Conservation (phyloP, 2,888 invertebrate genomes). For the Diarsia mendica region DNA sequence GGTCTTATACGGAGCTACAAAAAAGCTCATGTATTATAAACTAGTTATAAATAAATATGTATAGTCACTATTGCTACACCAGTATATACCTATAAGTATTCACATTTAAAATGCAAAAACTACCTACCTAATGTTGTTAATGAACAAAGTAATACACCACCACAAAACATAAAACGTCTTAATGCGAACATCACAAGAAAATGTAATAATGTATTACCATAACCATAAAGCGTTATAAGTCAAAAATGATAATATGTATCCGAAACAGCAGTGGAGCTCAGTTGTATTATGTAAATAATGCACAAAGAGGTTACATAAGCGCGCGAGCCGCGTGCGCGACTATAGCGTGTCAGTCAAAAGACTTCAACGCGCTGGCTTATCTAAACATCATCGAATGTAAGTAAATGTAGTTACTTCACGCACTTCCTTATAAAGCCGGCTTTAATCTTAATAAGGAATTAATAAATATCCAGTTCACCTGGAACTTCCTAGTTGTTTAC, state of each 20-base stretch:
- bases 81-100: conserved; percentile 10
- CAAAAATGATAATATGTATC: conserved; percentile 45
- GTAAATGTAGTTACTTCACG: conserved; percentile 64
- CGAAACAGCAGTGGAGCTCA: conserved; percentile 41
- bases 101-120: conserved; percentile 25
- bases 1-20: conserved; percentile 15
- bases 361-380: conserved; percentile 74
- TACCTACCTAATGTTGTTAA: conserved; percentile 24
- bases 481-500: conserved; percentile 84
- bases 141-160: conserved; percentile 43
- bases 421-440: conserved; percentile 69
- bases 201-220: conserved; percentile 41
- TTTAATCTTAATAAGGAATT: conserved; percentile 72
- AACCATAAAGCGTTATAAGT: conserved; percentile 47
- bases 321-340: conserved; percentile 28
- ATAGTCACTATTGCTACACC: conserved; percentile 15
- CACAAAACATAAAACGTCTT: conserved; percentile 48
- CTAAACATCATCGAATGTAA: conserved; percentile 64
- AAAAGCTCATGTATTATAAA: conserved; percentile 8
- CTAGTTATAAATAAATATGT: conserved; percentile 1
- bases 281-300: conserved; percentile 66
- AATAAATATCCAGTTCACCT: conserved; percentile 76
- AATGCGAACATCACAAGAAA: conserved; percentile 51
- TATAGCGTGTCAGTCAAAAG: conserved; percentile 68
- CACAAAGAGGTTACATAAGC: conserved; percentile 59